Conservation (phyloP, 2,113 vertebrate species). For the Lophotis ruficrista region DNA sequence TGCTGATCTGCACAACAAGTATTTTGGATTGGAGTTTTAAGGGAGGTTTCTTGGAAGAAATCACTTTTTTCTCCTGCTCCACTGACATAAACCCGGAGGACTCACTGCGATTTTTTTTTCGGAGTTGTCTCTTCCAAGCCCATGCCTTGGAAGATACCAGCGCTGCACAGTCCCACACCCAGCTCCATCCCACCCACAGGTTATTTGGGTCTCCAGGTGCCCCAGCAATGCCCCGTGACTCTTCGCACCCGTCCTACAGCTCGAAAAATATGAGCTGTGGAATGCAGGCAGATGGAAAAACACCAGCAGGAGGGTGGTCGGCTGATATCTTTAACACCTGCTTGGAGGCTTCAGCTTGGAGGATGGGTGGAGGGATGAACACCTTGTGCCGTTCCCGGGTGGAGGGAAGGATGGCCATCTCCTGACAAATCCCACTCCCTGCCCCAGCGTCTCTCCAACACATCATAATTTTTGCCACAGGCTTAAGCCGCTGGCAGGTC, state of each 20-base stretch:
- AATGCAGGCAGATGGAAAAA: not conserved
- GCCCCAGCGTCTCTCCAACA: not conserved
- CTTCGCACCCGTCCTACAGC: not conserved
- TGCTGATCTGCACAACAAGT: not conserved
- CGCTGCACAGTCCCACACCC: not conserved
- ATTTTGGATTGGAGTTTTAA: not conserved
- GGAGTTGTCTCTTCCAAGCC: not conserved
- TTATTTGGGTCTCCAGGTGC: not conserved
- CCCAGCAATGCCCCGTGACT: not conserved
- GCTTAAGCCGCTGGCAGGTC: not conserved
- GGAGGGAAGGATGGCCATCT: not conserved
- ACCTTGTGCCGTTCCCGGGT: not conserved
- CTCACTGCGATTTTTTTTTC: not conserved
- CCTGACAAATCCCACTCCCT: not conserved
- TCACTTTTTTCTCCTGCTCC: not conserved
- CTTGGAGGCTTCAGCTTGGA: not conserved
- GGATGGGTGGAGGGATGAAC: not conserved
- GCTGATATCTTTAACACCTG: constrained; percentile 1
- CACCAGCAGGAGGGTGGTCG: not conserved
- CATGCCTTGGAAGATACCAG: rapidly evolving
- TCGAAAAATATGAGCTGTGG: not conserved
- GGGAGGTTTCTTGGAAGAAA: not conserved
- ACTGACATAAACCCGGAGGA: not conserved
- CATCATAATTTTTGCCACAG: not conserved
- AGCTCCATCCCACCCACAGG: not conserved